Base-by-base conservation (phyloP, 2,797 vertebrate species). In the Platyrinchus mystaceus region DNA sequence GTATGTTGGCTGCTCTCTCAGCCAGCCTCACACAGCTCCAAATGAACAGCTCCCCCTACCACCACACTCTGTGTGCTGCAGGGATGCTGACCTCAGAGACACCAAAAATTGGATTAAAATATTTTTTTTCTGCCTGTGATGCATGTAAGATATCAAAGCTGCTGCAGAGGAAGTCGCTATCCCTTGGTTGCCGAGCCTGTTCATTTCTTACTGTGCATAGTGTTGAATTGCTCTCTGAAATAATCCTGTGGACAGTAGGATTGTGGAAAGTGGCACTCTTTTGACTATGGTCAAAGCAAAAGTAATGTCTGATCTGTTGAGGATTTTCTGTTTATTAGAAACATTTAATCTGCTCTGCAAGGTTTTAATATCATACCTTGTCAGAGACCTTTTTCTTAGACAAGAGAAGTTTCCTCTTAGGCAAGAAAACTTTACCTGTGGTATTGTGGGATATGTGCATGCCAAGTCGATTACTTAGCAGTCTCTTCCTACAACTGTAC, bases 1-100 rank as follows among this genome's bases (percentile, higher is more conserved):
- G 39, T 49, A 34, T 0, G 0, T 1, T 22, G 67, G 70, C 67
- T 76, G 46, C 49, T 79, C 0, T 0, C 7, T 28, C 46, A 69
- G 77, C 55, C 64, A 80, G 76, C 52, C 18, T 1, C 56, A 53
- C 27, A 16, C 66, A 71, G 70, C 41, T 89, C 63, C 67, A 75
- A 50, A 47, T 44, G 37, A 62, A 77, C 7, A 1, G 5, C 9
- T 56, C 41, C 77, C 55, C 24, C 14, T 80, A 37, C 39, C 71
- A 64, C 15, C 58, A 27, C 2, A 0, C 19, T 68, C 81, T 0
- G 0, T 9, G 4, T 53, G n/a, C 64, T 77, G 56, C 77, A 63
- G 66, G 18, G 56, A 58, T 63, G n/a, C 62, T 19, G 36, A 39
- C 27, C 46, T 81, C 63, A 20, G 2, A 46, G 43, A 46, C 43